These are phyloP conservation scores for Pholis gunnellus DNA, from an alignment of 2,113 vertebrate species.

Conservation along the genomic window DNA sequence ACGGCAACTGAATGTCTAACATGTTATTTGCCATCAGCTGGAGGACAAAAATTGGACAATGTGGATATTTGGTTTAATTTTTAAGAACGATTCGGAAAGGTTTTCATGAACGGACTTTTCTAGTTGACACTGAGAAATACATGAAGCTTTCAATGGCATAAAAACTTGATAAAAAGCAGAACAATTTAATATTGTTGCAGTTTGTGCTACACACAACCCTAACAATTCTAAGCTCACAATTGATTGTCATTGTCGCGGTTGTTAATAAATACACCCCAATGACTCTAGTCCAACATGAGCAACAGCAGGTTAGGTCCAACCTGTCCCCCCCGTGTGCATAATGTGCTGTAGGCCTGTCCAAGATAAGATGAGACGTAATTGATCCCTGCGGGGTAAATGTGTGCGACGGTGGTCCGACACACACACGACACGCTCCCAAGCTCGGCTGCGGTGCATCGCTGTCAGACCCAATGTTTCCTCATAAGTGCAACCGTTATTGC, in stretches of 20 bases:
- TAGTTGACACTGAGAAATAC: background rate
- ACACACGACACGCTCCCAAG: background rate
- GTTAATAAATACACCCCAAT: background rate
- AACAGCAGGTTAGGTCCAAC: background rate
- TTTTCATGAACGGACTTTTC: background rate
- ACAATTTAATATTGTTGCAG: background rate
- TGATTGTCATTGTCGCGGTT: background rate
- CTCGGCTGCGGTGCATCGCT: background rate
- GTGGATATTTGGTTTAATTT: background rate
- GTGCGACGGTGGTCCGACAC: background rate
- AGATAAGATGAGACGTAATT: constrained; percentile 30
- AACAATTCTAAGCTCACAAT: background rate
- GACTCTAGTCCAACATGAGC: background rate
- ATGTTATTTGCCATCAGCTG: too few relatives aligned
- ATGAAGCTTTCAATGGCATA: background rate
- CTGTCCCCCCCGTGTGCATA: background rate
- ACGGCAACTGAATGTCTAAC: too few relatives aligned
- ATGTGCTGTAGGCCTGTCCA: background rate
- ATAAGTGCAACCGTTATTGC: constrained; percentile 19
- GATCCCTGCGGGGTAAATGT: constrained; percentile 18
- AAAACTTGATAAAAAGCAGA: background rate
- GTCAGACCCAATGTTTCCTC: constrained; percentile 12
- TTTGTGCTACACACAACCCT: background rate
- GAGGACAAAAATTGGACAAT: background rate
- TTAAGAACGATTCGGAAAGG: background rate